Percentiles rank a stretch among this genome's conserved stretches.
Conservation (phyloP, 2,797 vertebrate genomes). For the Tragelaphus eurycerus region DNA sequence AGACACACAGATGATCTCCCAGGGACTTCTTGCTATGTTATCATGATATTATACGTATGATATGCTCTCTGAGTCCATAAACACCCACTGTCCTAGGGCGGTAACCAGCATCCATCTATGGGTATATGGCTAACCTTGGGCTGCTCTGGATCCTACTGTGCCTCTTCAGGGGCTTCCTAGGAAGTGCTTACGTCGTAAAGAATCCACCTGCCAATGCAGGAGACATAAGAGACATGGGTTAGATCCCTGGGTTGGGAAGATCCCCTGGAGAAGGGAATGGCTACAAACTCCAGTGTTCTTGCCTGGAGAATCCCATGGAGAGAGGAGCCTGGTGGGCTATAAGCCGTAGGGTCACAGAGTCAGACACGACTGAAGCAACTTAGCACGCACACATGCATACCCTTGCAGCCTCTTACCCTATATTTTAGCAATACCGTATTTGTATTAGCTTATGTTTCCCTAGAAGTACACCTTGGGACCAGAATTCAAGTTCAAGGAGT, state of each 20-base stretch:
- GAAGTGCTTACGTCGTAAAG: rapidly evolving
- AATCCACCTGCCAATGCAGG: neutral
- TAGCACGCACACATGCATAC: neutral
- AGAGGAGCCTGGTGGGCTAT: neutral
- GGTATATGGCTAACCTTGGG: neutral
- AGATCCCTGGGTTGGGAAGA: neutral
- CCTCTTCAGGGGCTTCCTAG: neutral
- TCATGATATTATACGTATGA: neutral
- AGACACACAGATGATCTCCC: neutral
- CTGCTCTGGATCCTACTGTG: neutral
- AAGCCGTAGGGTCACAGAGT: neutral
- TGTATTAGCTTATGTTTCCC: neutral
- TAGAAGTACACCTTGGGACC: neutral
- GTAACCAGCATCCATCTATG: neutral
- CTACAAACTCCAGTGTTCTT: neutral
- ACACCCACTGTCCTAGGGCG: neutral
- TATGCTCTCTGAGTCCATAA: neutral
- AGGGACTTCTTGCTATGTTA: neutral
- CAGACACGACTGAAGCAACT: neutral
- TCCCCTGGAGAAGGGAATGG: neutral
- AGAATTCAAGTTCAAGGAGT: neutral
- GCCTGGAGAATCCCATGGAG: neutral
- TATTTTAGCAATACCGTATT: neutral
- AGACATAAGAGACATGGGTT: neutral
- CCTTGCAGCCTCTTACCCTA: neutral